Evolutionary conservation across 92 coral and sea anemone genomes (phyloP), one percentile per base, ranked within the genome.

Genomic region (Diadumene lineata): DNA sequence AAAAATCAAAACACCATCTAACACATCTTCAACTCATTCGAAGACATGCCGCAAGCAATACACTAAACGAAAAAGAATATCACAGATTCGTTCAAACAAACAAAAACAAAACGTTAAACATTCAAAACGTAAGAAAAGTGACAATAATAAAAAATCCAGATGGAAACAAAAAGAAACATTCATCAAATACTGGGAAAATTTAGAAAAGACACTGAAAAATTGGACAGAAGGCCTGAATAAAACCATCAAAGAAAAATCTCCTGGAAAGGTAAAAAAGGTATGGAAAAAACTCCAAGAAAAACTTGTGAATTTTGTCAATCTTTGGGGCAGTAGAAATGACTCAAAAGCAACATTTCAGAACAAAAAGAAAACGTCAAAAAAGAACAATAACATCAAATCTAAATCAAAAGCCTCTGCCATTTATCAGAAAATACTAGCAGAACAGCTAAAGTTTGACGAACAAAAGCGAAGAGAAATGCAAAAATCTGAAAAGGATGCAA

Each of bases 401-500:
- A 60, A 73, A 60, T 8, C 67, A 32, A 18, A 23, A 31, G 68
- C 31, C 30, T 18, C 56, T 22, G 21, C 44, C 46, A 43, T 72
- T 22, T 68, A 34, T 56, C 55, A 78, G 68, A 68, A 68, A 46
- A 67, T 86, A 17, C 50, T 86, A 7, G 73, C 73, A 18, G 87
- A 86, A 9, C 91, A 86, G 69, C 70, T 61, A 44, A 64, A 51
- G 29, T 86, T 50, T 72, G 90, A 86, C 1, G 29, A 69, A 61
- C 76, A 66, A 33, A 86, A 82, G 31, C 75, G 84, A 56, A 7
- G 26, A 15, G 11, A 50, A 31, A 18, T 1, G n/a, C 55, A 60
- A 33, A 29, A 43, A 28, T 26, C 70, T 32, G 43, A 11, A 66
- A 62, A 82, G 22, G 34, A 61, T 56, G 57, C 56, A 29, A 17